phyloP scores from a whole-genome alignment of 2,797 vertebrate genomes.

The Sebastes reedi region DNA sequence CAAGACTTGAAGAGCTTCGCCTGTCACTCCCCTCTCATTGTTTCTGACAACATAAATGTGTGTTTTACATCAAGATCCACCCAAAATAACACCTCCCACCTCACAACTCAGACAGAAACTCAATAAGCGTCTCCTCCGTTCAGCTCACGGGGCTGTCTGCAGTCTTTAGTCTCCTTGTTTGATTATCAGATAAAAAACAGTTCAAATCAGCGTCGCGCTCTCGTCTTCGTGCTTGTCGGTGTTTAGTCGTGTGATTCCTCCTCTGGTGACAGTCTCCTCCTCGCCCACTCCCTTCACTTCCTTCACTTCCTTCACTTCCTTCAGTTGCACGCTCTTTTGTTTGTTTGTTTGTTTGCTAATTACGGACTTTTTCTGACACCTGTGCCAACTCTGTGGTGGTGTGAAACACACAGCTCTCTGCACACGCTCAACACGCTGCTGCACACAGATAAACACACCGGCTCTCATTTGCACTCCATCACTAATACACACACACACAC shows the following conservation, averaged over 20 bases:
- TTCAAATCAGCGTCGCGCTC: not conserved
- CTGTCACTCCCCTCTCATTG: not conserved
- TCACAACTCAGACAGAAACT: too few species aligned
- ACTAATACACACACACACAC: slow-evolving; percentile 30
- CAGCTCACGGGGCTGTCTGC: not conserved
- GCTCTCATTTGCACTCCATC: slow-evolving; percentile 57
- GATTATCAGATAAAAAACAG: not conserved
- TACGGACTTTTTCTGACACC: slow-evolving; percentile 81
- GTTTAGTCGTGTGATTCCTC: slow-evolving; percentile 39
- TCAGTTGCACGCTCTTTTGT: slow-evolving; percentile 15
- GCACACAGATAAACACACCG: slow-evolving; percentile 42
- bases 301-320: slow-evolving; percentile 3
- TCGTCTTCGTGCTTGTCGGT: slow-evolving; percentile 21
- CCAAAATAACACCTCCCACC: not conserved
- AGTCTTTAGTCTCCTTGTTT: not conserved
- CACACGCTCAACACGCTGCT: slow-evolving; percentile 64
- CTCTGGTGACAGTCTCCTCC: slow-evolving; percentile 31
- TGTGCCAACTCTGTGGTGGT: slow-evolving; percentile 69
- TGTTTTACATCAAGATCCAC: not conserved
- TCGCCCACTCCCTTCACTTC: not conserved
- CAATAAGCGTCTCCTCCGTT: too few species aligned
- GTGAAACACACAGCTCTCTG: slow-evolving; percentile 61
- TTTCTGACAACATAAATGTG: not conserved
- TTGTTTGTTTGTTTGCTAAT: slow-evolving; percentile 84
- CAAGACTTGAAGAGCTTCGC: not conserved